phyloP scores from a whole-genome alignment of 2,797 vertebrate genomes.

The Anguilla obscura region DNA sequence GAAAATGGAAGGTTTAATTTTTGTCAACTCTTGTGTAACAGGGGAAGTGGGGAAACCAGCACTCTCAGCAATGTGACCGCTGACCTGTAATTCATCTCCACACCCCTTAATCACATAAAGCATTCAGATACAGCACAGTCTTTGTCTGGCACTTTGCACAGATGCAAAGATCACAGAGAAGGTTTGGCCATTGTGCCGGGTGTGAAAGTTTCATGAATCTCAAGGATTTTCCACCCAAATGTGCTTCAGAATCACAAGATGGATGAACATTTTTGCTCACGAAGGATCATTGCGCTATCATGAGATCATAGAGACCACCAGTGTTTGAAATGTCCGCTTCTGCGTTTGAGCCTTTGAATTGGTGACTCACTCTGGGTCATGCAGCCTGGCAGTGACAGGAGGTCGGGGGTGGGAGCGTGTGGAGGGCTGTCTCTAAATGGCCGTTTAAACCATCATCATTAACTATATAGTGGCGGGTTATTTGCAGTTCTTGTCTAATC shows the following conservation, averaged over 20 bases:
- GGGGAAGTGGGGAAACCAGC: constrained; percentile 39
- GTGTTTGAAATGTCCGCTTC: background rate
- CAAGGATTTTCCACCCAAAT: background rate
- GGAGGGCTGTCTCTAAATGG: background rate
- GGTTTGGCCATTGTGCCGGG: background rate
- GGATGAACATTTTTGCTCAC: background rate
- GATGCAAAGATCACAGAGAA: constrained; percentile 12
- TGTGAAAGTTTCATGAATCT: background rate
- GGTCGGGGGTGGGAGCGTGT: background rate
- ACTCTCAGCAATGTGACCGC: constrained; percentile 55
- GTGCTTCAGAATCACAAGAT: background rate
- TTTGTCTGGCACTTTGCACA: constrained; percentile 40
- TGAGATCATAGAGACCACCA: background rate
- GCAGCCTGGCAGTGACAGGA: background rate
- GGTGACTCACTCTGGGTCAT: background rate
- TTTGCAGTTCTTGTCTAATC: background rate
- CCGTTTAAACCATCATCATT: constrained; percentile 12
- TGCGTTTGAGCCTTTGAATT: background rate
- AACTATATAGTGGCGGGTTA: background rate
- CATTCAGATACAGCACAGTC: constrained; percentile 53
- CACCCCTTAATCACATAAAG: constrained; percentile 45
- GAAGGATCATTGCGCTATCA: background rate
- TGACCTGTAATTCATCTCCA: constrained; percentile 52
- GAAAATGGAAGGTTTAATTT: constrained; percentile 34
- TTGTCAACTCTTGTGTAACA: constrained; percentile 52